Base-by-base conservation (phyloP, 2,888 invertebrate genomes). In the Thalpophila matura region DNA sequence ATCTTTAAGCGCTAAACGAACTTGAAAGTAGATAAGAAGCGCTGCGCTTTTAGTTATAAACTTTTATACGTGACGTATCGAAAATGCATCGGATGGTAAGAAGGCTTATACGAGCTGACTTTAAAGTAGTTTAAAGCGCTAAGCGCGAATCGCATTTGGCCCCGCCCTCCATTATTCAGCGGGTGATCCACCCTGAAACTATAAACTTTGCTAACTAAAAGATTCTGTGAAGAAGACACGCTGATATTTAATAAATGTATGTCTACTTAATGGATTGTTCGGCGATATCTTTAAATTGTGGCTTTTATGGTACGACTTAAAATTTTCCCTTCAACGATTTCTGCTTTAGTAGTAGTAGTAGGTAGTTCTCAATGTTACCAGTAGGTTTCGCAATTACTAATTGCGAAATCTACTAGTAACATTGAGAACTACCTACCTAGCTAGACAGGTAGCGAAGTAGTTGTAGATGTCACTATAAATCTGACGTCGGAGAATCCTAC, bases 61-160 rank as follows among this genome's bases (percentile, higher is more conserved):
- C 85, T 89, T 87, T 83, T 79, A 81, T 78, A 83, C 86, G 89
- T 86, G 87, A 87, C 83, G 83, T 87, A 89, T 90, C 83, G 89
- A 86, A 86, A 89, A 89, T 90, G 90, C 91, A 90, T 87, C 86
- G 83, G 85, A 87, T 85, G 77, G 83, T 86, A 86, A 87, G 88
- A 86, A 86, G 87, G 87, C 89, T 91, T 89, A 89, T 85, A 86
- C 80, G 81, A 82, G 83, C 86, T 86, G 89, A 91, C 88, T 91
- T 89, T 89, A 87, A 91, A 91, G 86, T 81, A 90, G 89, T 88
- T 87, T 77, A 67, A 65, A 83, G 83, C 83, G 87, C 86, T 89
- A 85, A 87, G 85, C 86, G 86, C 68, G 81, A 83, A 81, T 85
- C 85, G 82, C 86, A 85, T 87, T 87, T 86, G 79, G 82, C 74